phyloP scores from a whole-genome alignment of 1,140 invertebrate species.

The Sinonovacula constricta region DNA sequence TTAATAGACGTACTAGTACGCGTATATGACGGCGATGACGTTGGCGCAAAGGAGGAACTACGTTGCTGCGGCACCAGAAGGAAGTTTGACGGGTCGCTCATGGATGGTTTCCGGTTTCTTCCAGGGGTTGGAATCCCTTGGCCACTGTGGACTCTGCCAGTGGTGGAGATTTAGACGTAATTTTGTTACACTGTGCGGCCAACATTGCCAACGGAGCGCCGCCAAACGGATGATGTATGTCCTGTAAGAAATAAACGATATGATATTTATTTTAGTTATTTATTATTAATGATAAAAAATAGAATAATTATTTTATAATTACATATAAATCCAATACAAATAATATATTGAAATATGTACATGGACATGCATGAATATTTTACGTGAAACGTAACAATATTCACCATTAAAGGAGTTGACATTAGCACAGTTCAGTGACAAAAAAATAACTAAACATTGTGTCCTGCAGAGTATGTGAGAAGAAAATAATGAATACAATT shows the following conservation, averaged over 20 bases:
- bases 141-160: slow-evolving; percentile 97
- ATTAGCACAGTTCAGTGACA: too few relatives aligned
- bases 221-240: slow-evolving; percentile 91
- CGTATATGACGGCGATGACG: slow-evolving; percentile 77
- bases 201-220: slow-evolving; percentile 98
- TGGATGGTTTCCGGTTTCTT: slow-evolving; percentile 83
- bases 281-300: too few relatives aligned
- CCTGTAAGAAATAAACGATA: too few relatives aligned
- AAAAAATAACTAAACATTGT: too few relatives aligned
- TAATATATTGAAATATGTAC: too few relatives aligned
- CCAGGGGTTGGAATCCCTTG: slow-evolving; percentile 98
- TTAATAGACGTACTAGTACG: slow-evolving; percentile 88
- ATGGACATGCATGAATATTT: too few relatives aligned
- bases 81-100: slow-evolving; percentile 58
- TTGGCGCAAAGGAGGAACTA: slow-evolving; percentile 76
- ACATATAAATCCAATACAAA: background rate
- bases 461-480: too few relatives aligned
- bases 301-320: background rate
- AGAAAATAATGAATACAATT: too few relatives aligned
- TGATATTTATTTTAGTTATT: too few relatives aligned
- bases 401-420: too few relatives aligned
- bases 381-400: too few relatives aligned
- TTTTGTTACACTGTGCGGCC: slow-evolving; percentile 98
- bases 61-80: slow-evolving; percentile 53
- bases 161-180: slow-evolving; percentile 96